Base-by-base conservation (phyloP, 2,888 invertebrate genomes). In the Coremacera marginata region DNA sequence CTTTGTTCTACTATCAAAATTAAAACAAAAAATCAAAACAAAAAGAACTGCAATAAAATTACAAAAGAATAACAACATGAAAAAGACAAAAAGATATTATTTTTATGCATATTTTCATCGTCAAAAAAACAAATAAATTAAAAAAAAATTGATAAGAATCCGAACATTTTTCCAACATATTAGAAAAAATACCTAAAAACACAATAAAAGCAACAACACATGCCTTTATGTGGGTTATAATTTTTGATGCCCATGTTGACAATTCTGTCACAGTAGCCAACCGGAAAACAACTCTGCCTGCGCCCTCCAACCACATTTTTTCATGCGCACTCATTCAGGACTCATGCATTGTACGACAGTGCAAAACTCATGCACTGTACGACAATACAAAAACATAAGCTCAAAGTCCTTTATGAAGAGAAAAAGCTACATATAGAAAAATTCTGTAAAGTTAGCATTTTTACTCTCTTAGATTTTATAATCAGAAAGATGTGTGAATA, bases 101-200 rank as follows among this genome's bases (percentile, higher is more conserved):
- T 67, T 71, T 34, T 25, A 71, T 71, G 71, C 71, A 71, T 25
- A 71, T 71, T 44, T 16, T 19, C 60, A 71, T 34, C 60, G 60
- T 25, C 19, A 19, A 37, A 19, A 34, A 37, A 71, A 37, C 22
- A 57, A 34, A 22, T 11, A 57, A 11, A 25, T 5, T n/a, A 8
- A 60, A 60, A 60, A 71, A 71, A 37, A 60, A 60, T 71, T 71
- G 71, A 31, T 25, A 71, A 60, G 44, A n/a, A 71, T 55, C 22
- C 14, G 37, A 5, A 31, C 31, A 5, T 37, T 57, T 34, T 37
- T 31, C 57, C 57, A 34, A 52, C 25, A 37, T 9, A 27, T 27
- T 22, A 25, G 27, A 22, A 60, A 60, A 60, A 27, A 22, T n/a
- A 67, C 8, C 22, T 3, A 37, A 27, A 37, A 1, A 31, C 9